These are phyloP conservation scores for Cacatua alba DNA, from an alignment of 2,113 vertebrate genomes.

Conservation along the genomic window DNA sequence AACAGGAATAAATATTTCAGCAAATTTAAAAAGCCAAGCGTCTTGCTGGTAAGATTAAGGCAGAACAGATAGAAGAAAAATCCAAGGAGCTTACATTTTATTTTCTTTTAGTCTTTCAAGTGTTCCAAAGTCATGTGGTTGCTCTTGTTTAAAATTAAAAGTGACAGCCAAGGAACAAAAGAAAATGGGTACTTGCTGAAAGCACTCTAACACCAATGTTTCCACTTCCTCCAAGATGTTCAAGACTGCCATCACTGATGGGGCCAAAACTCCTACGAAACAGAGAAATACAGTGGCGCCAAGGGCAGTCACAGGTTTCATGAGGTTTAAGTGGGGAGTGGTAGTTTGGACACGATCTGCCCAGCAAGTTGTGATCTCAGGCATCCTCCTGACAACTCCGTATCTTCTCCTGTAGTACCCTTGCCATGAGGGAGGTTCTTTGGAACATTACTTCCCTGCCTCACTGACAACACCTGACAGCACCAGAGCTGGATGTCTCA, in stretches of 20 bases:
- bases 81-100: background rate
- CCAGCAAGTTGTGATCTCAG: background rate
- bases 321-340: accelerated
- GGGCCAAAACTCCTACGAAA: background rate
- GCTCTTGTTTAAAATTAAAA: background rate
- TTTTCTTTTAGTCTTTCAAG: background rate
- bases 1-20: background rate
- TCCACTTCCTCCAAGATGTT: background rate
- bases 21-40: background rate
- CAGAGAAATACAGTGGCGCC: background rate
- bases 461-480: background rate
- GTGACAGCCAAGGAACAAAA: background rate
- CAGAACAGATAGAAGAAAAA: background rate
- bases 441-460: too few species aligned
- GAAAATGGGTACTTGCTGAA: background rate
- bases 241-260: background rate
- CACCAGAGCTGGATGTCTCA: background rate
- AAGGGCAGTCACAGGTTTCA: background rate
- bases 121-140: background rate
- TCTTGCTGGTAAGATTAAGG: background rate
- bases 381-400: accelerated
- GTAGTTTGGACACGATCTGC: background rate
- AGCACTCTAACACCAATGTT: background rate
- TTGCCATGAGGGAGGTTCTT: background rate
- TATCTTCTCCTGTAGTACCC: background rate